Conservation (phyloP, 1,140 invertebrate species). For the Magallana ariakensis region DNA sequence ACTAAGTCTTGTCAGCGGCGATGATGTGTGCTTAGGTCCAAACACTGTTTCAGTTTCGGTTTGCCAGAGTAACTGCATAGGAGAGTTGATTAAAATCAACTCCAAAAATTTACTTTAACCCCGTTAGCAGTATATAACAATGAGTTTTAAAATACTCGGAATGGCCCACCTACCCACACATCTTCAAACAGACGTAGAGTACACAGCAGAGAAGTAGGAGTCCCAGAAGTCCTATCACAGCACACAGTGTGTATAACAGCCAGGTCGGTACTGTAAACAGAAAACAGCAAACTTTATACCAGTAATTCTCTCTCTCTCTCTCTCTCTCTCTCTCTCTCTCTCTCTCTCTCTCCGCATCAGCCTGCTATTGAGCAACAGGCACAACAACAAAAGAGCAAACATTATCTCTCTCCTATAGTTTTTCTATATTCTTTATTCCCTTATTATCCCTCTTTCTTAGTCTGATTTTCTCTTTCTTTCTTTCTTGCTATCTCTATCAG, state of each 20-base stretch:
- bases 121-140: neutral
- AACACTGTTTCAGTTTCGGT: no score
- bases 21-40: no score
- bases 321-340: neutral
- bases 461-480: neutral
- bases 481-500: neutral
- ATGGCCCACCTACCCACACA: neutral
- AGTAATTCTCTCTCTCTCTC: neutral
- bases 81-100: no score
- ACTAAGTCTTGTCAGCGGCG: no score
- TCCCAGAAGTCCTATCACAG: neutral
- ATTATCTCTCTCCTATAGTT: neutral
- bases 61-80: no score
- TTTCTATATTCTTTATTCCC: neutral
- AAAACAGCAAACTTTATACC: neutral
- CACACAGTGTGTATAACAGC: neutral
- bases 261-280: neutral
- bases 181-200: neutral
- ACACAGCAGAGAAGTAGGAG: neutral
- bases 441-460: neutral
- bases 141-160: neutral
- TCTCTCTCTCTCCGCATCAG: neutral
- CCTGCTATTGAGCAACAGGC: no score
- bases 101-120: neutral
- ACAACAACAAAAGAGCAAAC: neutral